Conservation (phyloP, 2,797 vertebrate species). For the Intellagama lesueurii region DNA sequence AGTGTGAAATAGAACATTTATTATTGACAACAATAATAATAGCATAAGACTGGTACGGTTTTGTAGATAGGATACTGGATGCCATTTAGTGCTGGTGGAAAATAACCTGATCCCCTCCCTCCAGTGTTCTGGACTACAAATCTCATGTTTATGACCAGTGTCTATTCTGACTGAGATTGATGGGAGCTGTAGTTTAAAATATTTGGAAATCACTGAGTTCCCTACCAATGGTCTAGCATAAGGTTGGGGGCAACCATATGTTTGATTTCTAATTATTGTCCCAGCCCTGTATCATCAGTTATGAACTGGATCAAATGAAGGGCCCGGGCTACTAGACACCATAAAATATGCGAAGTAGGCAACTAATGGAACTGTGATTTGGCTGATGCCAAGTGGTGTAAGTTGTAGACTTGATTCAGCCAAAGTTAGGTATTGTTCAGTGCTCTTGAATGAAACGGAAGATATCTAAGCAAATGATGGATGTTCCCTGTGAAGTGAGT, state of each 20-base stretch:
- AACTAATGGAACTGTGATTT: not conserved
- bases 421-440: not conserved
- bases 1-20: conserved; percentile 59
- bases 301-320: not conserved
- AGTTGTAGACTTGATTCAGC: not conserved
- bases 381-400: not conserved
- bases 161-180: too few species aligned
- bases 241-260: too few species aligned
- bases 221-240: not conserved
- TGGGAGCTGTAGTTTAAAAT: not conserved
- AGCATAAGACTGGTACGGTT: not conserved
- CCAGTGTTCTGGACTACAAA: not conserved
- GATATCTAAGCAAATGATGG: not conserved
- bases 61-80: not conserved
- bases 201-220: not conserved
- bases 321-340: not conserved
- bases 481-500: not conserved
- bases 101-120: not conserved
- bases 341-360: not conserved
- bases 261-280: not conserved
- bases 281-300: not conserved
- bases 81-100: too few species aligned
- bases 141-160: not conserved
- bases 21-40: conserved; percentile 58
- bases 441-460: not conserved